Base-by-base conservation (phyloP, 2,797 vertebrate genomes). In the Tokudaia muenninki region DNA sequence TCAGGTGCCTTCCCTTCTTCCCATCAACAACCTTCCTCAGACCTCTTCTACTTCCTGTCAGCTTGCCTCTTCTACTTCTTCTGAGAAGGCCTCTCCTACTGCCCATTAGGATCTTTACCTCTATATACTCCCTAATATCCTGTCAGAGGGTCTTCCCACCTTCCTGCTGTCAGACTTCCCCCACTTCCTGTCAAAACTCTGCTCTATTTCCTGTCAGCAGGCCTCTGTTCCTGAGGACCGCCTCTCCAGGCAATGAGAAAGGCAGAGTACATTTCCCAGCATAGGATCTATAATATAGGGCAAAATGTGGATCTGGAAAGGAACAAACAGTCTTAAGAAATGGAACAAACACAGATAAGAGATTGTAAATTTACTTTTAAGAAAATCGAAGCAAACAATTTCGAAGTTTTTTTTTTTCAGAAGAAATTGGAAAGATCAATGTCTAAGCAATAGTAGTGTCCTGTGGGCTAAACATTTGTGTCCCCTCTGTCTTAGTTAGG, bases 221-320 rank as follows among this genome's bases (percentile, higher is more conserved):
- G 22, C 16, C n/a, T 78, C 41, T 16, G 34, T 63, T 3, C 3
- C 17, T 17, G 29, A 14, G 29, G 31, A 24, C 55, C 37, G 37
- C 37, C 52, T 34, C 21, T 14, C 6, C 17, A 29, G 84, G 21
- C 63, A 57, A 26, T 4, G 5, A 31, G 37, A 75, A 75, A 57
- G 37, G 14, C 86, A 75, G 50, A 37, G 63, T 65, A 10, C 26
- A 16, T 37, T 94, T 74, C 31, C 17, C 22, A 47, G 67, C 17
- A 31, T 5, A 26, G 13, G 47, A 41, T 57, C 12, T 2, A 5
- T 0, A 3, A 13, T 1, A 8, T 0, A 6, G 47, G 63, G 50
- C 72, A 80, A 21, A 90, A 59, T 22, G 0, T 24, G 13, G 12
- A 2, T 41, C 12, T 14, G 21, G 41, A 57, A 26, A 37, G 5